Base-by-base conservation (phyloP, 2,888 invertebrate species). In the Urechis unicinctus region DNA sequence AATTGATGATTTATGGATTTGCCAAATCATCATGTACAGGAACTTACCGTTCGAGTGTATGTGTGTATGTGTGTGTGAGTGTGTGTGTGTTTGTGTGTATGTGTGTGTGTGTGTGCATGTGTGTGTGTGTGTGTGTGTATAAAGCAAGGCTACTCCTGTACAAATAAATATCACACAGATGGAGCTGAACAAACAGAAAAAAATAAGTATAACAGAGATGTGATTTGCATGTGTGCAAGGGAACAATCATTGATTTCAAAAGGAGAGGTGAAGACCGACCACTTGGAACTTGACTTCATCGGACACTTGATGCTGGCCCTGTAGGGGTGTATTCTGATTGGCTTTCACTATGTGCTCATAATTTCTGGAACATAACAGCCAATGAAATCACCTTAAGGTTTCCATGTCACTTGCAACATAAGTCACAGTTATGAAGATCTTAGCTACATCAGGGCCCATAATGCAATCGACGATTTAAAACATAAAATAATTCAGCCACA, bases 261-360 rank as follows among this genome's bases (percentile, higher is more conserved):
- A n/a, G n/a, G n/a, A n/a, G n/a, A n/a, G n/a, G n/a, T n/a, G n/a
- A n/a, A n/a, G n/a, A n/a, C n/a, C 82, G 82, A 94, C 93, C 82
- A 96, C 91, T 84, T 91, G 88, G 80, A 96, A 96, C 79, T 96
- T 96, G 46, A 91, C 87, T 78, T 95, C 92, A 78, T 96, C 95
- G 0, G 93, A 90, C 46, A 97, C 85, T 66, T 91, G 85, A 70
- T 88, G 88, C 74, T 91, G 91, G 50, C 89, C 87, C 41, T 89
- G 88, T 0, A 90, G 90, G 4, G 75, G 74, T 63, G 91, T 89
- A 2, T 88, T 88, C 72, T 95, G 93, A 77, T 96, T 94, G 3
- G 93, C 91, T 79, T 93, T 92, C 21, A 96, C 89, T 73, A 97
- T 93, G 77, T 93, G 91, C 73, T 96, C 94, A 73, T 95, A 95